phyloP scores from a whole-genome alignment of 35 echinoderm and acorn worm genomes.

The Lytechinus pictus region DNA sequence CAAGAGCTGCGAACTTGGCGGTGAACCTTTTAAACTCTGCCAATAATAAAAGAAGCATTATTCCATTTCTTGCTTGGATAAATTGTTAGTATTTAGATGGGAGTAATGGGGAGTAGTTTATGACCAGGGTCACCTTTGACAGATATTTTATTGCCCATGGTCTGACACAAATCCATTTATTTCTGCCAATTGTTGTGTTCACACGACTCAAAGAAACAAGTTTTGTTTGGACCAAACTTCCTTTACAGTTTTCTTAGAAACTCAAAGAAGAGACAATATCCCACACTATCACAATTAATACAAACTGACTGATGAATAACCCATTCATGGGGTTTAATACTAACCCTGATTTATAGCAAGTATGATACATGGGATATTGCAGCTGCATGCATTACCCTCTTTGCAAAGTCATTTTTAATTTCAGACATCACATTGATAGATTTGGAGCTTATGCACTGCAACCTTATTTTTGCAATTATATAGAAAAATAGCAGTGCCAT shows the following conservation, averaged over 20 bases:
- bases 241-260: neutral
- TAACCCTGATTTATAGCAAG: neutral
- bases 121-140: slow-evolving; percentile 34
- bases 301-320: neutral
- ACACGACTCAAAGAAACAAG: neutral
- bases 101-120: slow-evolving; percentile 39
- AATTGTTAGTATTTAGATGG: slow-evolving; percentile 43
- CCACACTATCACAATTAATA: neutral
- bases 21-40: slow-evolving; percentile 31
- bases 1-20: neutral
- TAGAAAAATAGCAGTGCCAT: too few relatives aligned
- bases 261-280: neutral
- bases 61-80: slow-evolving; percentile 42
- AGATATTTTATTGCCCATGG: slow-evolving; percentile 17
- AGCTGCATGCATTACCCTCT: neutral
- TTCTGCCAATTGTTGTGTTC: neutral
- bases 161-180: neutral
- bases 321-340: neutral
- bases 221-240: neutral
- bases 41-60: slow-evolving; percentile 33
- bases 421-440: neutral
- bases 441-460: neutral
- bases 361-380: neutral
- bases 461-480: too few relatives aligned
- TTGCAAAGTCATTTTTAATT: neutral